Percentiles rank a stretch among this genome's conserved stretches.
Conservation (phyloP, 2,113 vertebrate species). For the Struthidea cinerea region DNA sequence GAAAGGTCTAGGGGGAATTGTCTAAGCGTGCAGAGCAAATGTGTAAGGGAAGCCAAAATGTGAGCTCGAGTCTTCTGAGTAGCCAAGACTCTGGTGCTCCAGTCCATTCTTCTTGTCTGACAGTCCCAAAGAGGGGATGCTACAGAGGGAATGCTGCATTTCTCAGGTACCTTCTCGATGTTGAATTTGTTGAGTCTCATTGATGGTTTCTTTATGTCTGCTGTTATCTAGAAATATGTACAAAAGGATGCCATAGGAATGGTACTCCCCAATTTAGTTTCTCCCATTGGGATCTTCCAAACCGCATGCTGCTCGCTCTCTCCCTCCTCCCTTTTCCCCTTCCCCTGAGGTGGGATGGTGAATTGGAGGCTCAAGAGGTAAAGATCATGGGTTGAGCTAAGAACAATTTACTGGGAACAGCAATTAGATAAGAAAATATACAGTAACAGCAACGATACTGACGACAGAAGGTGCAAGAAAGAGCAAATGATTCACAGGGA, state of each 20-base stretch:
- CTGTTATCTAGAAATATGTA: not conserved
- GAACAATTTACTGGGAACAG: not conserved
- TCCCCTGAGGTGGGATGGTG: not conserved
- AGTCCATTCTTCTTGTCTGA: not conserved
- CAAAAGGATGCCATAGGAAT: not conserved
- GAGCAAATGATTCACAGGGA: accelerated
- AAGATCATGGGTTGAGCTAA: not conserved
- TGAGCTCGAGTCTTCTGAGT: not conserved
- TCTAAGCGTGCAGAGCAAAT: not conserved
- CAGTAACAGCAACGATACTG: not conserved
- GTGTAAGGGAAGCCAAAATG: not conserved
- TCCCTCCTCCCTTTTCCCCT: too few relatives aligned
- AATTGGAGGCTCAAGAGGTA: not conserved
- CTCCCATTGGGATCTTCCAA: not conserved
- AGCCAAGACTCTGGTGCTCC: not conserved
- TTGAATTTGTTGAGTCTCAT: not conserved
- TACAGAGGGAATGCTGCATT: accelerated
- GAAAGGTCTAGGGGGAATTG: not conserved
- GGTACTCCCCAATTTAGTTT: not conserved
- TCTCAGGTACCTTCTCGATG: not conserved
- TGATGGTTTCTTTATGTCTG: not conserved
- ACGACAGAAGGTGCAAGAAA: not conserved
- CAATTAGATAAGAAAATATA: not conserved
- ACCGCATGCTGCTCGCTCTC: accelerated
- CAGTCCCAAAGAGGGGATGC: not conserved